phyloP scores from a whole-genome alignment of 2,888 invertebrate species.

The Drosophila cracens region DNA sequence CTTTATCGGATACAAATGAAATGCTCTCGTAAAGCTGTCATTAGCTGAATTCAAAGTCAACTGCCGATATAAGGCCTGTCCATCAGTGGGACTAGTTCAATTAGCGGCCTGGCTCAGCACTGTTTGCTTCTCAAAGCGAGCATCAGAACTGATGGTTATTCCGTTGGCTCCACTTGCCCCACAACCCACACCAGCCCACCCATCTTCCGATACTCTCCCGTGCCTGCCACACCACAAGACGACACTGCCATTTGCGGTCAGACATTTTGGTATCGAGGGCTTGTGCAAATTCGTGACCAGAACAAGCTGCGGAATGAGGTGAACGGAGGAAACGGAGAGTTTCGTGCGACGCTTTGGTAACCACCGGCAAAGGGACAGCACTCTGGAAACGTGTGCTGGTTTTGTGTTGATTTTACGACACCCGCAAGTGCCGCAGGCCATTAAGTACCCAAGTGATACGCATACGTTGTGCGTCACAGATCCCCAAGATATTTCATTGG shows the following conservation, averaged over 20 bases:
- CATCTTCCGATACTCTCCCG: conserved; percentile 17
- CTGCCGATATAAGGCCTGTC: conserved; percentile 12
- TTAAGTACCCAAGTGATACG: conserved; percentile 68
- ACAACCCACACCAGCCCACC: not conserved
- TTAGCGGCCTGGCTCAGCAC: conserved; percentile 27
- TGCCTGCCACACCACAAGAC: conserved; percentile 29
- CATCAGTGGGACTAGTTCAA: conserved; percentile 48
- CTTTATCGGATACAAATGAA: conserved; percentile 6
- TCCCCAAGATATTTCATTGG: conserved; percentile 14
- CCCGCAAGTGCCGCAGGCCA: conserved; percentile 74
- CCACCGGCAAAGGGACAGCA: conserved; percentile 39
- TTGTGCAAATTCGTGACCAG: conserved; percentile 44
- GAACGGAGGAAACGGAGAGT: not conserved
- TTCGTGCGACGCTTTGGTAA: conserved; percentile 51
- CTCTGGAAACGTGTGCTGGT: conserved; percentile 16
- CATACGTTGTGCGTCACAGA: conserved; percentile 37
- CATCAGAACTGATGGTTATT: conserved; percentile 42
- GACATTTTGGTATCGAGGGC: conserved; percentile 29
- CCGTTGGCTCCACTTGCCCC: conserved; percentile 24
- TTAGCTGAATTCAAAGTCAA: conserved; percentile 26
- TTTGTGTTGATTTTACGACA: conserved; percentile 72
- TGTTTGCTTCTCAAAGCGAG: conserved; percentile 45
- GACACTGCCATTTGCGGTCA: conserved; percentile 62
- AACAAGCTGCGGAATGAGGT: not conserved
- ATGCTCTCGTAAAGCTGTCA: conserved; percentile 5